Conservation (phyloP, 2,113 vertebrate genomes). For the Ursus arctos region DNA sequence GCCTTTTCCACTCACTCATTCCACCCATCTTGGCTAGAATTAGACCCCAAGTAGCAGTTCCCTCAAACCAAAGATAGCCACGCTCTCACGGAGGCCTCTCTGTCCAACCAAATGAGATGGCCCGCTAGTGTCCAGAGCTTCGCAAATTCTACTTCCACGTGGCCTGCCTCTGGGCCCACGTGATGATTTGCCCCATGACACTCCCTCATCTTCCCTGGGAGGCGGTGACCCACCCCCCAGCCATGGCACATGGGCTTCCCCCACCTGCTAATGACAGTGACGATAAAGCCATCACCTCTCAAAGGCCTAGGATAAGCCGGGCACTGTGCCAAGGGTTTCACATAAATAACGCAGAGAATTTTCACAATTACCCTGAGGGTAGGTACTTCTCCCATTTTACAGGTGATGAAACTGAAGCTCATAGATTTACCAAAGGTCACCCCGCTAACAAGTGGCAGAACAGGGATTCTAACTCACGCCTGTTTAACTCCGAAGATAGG, state of each 20-base stretch:
- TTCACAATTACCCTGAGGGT: background rate
- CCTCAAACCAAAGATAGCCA: background rate
- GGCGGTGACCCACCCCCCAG: background rate
- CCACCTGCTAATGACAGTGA: background rate
- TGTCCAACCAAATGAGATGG: background rate
- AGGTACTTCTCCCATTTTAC: background rate
- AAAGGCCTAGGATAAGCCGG: background rate
- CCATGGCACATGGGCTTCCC: rapidly evolving
- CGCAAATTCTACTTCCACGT: background rate
- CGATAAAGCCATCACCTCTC: background rate
- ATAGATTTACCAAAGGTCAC: background rate
- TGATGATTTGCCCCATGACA: background rate
- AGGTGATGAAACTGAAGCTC: background rate
- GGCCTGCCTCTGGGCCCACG: background rate
- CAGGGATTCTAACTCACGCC: background rate
- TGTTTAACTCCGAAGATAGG: background rate
- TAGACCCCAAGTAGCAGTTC: background rate
- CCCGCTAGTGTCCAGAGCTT: background rate
- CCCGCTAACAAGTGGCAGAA: background rate
- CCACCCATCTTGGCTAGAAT: background rate
- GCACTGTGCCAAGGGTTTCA: background rate
- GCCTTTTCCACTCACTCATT: background rate
- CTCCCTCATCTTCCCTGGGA: background rate
- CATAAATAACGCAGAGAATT: background rate
- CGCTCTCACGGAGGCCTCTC: background rate